Percentiles rank a stretch among this genome's conserved stretches.
phyloP scores from a whole-genome alignment of 2,113 vertebrate species.

The Tonatia bakeri region DNA sequence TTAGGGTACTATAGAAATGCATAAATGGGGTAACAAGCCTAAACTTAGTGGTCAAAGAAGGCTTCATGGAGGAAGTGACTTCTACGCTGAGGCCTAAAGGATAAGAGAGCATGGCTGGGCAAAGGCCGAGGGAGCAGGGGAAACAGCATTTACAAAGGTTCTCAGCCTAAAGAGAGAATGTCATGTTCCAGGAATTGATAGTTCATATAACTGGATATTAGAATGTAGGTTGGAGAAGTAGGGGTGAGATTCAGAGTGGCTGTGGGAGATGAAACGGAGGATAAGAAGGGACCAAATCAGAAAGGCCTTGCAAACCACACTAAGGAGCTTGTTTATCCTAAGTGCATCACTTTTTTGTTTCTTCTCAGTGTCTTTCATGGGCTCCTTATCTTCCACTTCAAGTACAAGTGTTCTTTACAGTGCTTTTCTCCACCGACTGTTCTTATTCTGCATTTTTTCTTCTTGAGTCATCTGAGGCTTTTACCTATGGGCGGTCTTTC shows the following conservation, averaged over 20 bases:
- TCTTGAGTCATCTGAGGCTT: constrained; percentile 15
- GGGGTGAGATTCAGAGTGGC: background rate
- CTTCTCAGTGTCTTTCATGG: background rate
- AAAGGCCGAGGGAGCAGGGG: background rate
- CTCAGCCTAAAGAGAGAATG: background rate
- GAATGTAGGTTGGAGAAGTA: background rate
- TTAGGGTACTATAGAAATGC: background rate
- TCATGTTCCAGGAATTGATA: background rate
- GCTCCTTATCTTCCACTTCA: constrained; percentile 1
- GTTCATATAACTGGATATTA: background rate
- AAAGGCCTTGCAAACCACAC: background rate
- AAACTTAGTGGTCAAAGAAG: background rate
- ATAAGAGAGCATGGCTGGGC: background rate
- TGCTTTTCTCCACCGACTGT: background rate
- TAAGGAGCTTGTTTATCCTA: background rate
- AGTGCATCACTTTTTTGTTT: background rate
- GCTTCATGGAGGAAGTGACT: background rate
- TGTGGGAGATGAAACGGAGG: background rate
- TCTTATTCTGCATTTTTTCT: background rate
- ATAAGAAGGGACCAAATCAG: background rate
- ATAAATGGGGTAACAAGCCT: background rate
- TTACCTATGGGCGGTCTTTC: background rate
- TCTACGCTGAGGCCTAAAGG: background rate
- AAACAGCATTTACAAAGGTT: background rate
- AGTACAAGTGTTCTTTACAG: background rate